phyloP scores from a whole-genome alignment of 2,888 invertebrate genomes.

The Dasysyrphus albostriatus region DNA sequence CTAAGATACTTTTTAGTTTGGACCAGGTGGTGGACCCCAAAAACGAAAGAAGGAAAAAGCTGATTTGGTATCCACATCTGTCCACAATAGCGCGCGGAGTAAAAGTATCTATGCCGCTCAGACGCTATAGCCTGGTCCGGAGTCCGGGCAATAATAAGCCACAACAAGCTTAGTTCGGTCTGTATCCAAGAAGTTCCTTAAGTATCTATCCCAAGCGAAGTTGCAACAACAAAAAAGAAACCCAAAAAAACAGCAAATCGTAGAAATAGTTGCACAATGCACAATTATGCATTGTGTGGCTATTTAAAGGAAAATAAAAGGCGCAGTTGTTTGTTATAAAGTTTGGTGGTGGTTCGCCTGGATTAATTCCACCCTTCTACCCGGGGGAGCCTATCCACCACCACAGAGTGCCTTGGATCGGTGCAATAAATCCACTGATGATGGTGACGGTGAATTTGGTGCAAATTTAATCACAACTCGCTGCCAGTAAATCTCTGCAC shows the following conservation, averaged over 20 bases:
- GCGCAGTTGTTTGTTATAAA: too few species aligned
- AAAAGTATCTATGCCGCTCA: conserved; percentile 60
- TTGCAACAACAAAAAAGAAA: not conserved
- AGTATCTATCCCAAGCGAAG: conserved; percentile 25
- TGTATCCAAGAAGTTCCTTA: conserved; percentile 46
- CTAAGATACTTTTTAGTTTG: conserved; percentile 46
- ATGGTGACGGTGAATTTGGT: conserved; percentile 72
- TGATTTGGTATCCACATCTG: conserved; percentile 69
- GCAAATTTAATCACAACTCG: conserved; percentile 72
- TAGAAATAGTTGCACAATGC: conserved; percentile 71
- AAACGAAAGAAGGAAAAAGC: conserved; percentile 41
- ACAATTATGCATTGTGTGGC: conserved; percentile 73
- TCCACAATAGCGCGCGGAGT: conserved; percentile 44
- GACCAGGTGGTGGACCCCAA: conserved; percentile 64
- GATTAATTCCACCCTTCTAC: not conserved
- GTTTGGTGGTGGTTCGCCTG: conserved; percentile 7
- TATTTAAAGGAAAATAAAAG: conserved; percentile 63
- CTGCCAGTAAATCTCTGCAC: conserved; percentile 74
- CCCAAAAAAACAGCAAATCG: conserved; percentile 53
- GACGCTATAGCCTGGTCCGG: conserved; percentile 5
- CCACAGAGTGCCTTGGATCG: not conserved
- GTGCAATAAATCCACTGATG: conserved; percentile 62
- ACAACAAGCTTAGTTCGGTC: conserved; percentile 16
- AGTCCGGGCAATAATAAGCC: conserved; percentile 40
- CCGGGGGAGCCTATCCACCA: too few species aligned